A percentile compares a stretch with the other conserved stretches of the same genome.
These are phyloP conservation scores for Helogale parvula DNA, from an alignment of 2,113 vertebrate species.

Conservation along the genomic window DNA sequence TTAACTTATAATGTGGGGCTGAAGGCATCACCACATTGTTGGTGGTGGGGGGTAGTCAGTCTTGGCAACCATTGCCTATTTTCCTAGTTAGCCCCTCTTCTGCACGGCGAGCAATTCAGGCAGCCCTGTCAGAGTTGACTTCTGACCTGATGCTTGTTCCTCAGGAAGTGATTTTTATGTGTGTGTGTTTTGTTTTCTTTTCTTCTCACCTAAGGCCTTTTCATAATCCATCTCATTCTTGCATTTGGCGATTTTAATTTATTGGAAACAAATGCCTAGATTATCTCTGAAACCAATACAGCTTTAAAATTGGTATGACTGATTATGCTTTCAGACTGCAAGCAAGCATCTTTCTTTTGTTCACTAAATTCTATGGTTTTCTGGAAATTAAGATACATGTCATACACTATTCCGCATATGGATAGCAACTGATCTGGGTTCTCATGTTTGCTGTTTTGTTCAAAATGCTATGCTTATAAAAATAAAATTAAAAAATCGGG, in stretches of 20 bases:
- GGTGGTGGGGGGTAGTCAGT: background rate
- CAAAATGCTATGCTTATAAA: background rate
- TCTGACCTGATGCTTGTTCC: background rate
- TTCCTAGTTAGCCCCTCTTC: background rate
- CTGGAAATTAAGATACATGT: slow-evolving; percentile 8
- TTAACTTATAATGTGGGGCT: background rate
- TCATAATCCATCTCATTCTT: background rate
- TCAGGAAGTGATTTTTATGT: background rate
- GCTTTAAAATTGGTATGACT: slow-evolving; percentile 49
- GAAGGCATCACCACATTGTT: background rate
- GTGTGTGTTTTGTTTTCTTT: background rate
- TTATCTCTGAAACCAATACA: background rate
- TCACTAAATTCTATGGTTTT: background rate
- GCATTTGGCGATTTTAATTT: background rate
- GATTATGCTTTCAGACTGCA: background rate
- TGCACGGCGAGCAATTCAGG: background rate
- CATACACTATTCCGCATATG: background rate
- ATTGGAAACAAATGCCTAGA: slow-evolving; percentile 29
- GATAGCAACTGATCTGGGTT: slow-evolving; percentile 2
- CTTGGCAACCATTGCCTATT: background rate
- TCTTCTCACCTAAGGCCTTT: background rate
- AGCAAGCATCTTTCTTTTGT: slow-evolving; percentile 12
- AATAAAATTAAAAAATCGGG: background rate
- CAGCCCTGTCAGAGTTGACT: background rate
- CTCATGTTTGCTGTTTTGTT: slow-evolving; percentile 26